Conservation (phyloP, 2,113 vertebrate species). For the Pseudorectes ferrugineus region DNA sequence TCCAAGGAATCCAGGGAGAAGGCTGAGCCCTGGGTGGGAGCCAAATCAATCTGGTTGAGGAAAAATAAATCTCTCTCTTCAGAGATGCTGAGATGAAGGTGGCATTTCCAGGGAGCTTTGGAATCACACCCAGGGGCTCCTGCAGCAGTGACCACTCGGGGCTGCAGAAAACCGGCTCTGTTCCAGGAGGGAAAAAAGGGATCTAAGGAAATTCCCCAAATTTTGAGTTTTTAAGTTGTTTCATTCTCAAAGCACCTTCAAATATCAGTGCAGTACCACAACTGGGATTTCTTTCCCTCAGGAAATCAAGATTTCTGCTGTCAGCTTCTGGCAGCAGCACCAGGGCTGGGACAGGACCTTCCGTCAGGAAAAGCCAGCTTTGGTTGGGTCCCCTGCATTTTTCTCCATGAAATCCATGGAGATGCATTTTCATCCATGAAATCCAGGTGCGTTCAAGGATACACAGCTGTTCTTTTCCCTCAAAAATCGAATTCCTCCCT, state of each 20-base stretch:
- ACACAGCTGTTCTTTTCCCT: neutral
- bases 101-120: neutral
- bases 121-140: neutral
- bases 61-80: constrained; percentile 35
- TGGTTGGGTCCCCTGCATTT: neutral
- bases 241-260: neutral
- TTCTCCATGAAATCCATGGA: neutral
- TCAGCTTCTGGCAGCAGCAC: neutral
- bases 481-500: neutral
- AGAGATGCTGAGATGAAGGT: neutral
- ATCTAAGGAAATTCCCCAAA: neutral
- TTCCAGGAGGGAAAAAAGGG: fast-evolving
- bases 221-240: neutral
- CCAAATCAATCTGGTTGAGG: constrained; percentile 12
- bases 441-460: neutral
- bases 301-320: neutral
- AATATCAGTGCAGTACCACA: neutral
- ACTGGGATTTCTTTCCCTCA: neutral
- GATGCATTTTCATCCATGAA: neutral
- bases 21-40: neutral
- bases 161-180: neutral
- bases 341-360: neutral
- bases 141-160: neutral
- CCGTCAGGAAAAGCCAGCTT: neutral
- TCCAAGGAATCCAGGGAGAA: neutral